Evolutionary conservation across 2,797 vertebrate genomes (phyloP).

Genomic region (Hippopotamyrus pictus): DNA sequence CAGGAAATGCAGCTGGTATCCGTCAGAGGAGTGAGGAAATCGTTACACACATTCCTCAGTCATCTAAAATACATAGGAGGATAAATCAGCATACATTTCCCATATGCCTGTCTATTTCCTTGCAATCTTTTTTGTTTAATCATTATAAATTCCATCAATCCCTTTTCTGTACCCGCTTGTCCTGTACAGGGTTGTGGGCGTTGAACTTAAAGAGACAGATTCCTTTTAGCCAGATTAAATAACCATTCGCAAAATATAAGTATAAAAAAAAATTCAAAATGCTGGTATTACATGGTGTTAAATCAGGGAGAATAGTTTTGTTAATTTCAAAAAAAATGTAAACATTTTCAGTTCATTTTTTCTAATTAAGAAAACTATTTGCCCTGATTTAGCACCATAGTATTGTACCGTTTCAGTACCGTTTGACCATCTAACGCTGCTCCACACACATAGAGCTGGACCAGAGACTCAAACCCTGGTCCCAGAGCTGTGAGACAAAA

Average conservation of each 20-base stretch:
- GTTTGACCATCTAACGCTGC: background rate
- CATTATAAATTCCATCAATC: background rate
- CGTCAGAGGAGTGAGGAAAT: background rate
- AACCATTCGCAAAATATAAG: background rate
- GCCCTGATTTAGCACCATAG: background rate
- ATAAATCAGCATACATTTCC: background rate
- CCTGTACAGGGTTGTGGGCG: background rate
- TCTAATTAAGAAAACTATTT: no score
- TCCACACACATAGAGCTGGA: background rate
- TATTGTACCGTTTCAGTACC: background rate
- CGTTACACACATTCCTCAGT: background rate
- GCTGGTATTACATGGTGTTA: background rate
- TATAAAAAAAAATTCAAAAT: background rate
- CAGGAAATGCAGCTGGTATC: background rate
- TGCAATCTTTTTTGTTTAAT: background rate
- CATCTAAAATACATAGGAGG: slow-evolving; percentile 2
- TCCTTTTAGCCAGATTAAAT: background rate
- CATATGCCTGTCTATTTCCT: background rate
- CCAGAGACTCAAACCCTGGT: background rate
- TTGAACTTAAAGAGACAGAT: background rate
- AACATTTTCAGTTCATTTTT: no score
- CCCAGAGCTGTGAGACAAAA: background rate
- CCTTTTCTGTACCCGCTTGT: background rate
- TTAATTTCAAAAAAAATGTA: no score
- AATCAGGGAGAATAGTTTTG: no score